Evolutionary conservation across 2,113 vertebrate species (phyloP), one percentile per base, ranked within the genome.

Genomic region (Carlito syrichta): DNA sequence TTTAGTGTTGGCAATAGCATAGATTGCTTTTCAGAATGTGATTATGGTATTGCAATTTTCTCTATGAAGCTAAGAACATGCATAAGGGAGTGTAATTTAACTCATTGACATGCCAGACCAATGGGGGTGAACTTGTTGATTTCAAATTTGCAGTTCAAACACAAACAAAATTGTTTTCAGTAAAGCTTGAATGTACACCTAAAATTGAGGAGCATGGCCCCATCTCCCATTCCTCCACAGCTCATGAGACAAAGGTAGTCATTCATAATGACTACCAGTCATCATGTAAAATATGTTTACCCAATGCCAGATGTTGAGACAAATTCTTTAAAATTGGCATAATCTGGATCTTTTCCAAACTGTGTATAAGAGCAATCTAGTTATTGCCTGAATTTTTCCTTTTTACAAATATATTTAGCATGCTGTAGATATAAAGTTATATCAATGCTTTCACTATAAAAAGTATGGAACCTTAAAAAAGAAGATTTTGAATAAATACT

Each of bases 401-500:
- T 83, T 77, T 69, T 27, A 43, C 69, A 62, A 88, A 96, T 35
- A 38, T 88, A 52, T 74, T 93, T 81, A 69, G 7, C 13, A 68
- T 76, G 73, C 1, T 54, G 12, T 48, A 48, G 68, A 30, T 73
- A 62, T 1, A 89, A 83, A 90, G 16, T 86, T 38, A 43, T 58
- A 79, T 12, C 69, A 78, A 63, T 85, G 66, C 20, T 38, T 91
- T 85, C 30, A 17, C 30, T 63, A 60, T 63, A 71, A 38, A 96
- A 90, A 85, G 27, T 66, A 5, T 71, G 30, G 60, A 84, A 66
- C 14, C 63, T 86, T 77, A 45, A 76, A n/a, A 91, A 87, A 40
- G 62, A 89, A 78, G 14, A 68, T 92, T 95, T 96, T 94, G 81
- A 60, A n/a, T 48, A 92, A 94, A 94, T 56, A 71, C 3, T 76